These are phyloP conservation scores for Thamnophis elegans DNA, from an alignment of 2,797 vertebrate genomes.

Conservation along the genomic window DNA sequence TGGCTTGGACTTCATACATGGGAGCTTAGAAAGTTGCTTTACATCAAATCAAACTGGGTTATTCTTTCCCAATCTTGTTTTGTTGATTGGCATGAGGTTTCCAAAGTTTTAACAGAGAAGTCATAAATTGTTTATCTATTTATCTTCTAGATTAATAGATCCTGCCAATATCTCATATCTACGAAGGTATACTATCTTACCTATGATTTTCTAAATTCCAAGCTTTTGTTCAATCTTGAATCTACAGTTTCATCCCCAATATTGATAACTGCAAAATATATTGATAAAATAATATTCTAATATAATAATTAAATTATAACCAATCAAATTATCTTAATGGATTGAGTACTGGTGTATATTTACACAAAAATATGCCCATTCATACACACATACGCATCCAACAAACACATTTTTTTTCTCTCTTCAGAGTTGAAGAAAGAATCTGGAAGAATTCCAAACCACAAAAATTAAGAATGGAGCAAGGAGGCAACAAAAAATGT, in stretches of 20 bases:
- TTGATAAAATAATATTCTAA: slow-evolving; percentile 28
- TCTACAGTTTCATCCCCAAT: background rate
- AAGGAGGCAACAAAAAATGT: slow-evolving; percentile 63
- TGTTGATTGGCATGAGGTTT: background rate
- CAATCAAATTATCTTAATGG: slow-evolving; percentile 73
- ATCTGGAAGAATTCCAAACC: slow-evolving; percentile 88
- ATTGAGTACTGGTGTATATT: slow-evolving; percentile 80
- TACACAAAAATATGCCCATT: slow-evolving; percentile 86
- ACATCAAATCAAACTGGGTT: background rate
- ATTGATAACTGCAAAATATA: background rate
- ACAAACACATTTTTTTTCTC: slow-evolving; percentile 76
- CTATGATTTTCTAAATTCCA: background rate
- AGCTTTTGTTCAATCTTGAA: background rate
- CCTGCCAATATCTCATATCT: background rate
- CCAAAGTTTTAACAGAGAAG: background rate
- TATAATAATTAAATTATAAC: slow-evolving; percentile 25
- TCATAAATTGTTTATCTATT: background rate
- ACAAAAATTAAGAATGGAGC: slow-evolving; percentile 76
- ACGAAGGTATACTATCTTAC: background rate
- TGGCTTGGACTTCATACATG: no score
- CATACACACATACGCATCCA: slow-evolving; percentile 60
- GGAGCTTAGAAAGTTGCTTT: background rate
- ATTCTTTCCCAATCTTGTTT: background rate
- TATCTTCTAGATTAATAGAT: background rate
- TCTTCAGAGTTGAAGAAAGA: slow-evolving; percentile 79